Evolutionary conservation across 2,797 vertebrate species (phyloP), one percentile per base, ranked within the genome.

Genomic region (Cirrhinus mrigala): DNA sequence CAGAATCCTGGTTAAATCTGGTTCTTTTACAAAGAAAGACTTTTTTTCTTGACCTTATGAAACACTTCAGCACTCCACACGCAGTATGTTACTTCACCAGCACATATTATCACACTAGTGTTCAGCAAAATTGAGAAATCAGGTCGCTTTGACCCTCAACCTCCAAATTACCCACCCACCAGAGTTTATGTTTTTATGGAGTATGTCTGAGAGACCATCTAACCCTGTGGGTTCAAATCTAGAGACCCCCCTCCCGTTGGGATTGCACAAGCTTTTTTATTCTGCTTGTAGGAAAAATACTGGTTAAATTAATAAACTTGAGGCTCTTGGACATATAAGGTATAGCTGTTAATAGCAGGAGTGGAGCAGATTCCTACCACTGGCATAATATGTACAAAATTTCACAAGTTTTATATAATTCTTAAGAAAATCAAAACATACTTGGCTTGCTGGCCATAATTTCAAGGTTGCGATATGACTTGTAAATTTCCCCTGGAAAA

Each of bases 111-210:
- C 3, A 15, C 29, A 75, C 46, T 29, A 50, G 58, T 75, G 81
- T 37, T 60, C 69, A 48, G 40, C 37, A 74, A 74, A 60, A 74
- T 62, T 74, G 24, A 75, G 54, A 75, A 77, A 75, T 74, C 56
- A 83, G 33, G 33, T 27, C 10, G n/a, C 48, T 69, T 66, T 56
- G 60, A 77, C 33, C 48, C n/a, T 64, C 20, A 18, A 24, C 14
- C 22, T 76, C 27, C 20, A 40, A 83, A 75, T 52, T 83, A 8
- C 54, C 44, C 56, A 75, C 27, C 40, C 58, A 69, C 27, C 46
- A 66, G 37, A 66, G 24, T 81, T 81, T 52, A 70, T 29, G 52
- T 20, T 71, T 71, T 71, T 44, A 82, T 16, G 9, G 12, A n/a
- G 16, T 68, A 54, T 54, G 44, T 77, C 9, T 58, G 40, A n/a